Percentiles rank a stretch among this genome's conserved stretches.
Evolutionary conservation across 64 coral and sea anemone species (phyloP).

Genomic region (Pocillopora verrucosa): DNA sequence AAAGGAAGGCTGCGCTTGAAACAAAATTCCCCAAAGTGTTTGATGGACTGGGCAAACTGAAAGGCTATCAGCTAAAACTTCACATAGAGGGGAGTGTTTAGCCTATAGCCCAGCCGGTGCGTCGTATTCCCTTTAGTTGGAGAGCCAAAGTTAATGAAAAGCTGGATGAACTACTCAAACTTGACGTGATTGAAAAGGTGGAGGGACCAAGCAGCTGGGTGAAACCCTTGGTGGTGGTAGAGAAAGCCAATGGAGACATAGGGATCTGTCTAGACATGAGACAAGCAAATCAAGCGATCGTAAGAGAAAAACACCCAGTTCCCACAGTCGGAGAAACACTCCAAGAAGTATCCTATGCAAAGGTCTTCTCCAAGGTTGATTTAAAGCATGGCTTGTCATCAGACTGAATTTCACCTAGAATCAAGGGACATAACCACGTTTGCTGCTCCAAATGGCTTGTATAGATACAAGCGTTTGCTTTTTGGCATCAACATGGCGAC

Average conservation of each 20-base stretch:
- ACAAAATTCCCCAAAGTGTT: conserved; percentile 4
- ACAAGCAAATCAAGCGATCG: not conserved
- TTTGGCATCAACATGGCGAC: conserved; percentile 34
- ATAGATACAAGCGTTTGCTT: conserved; percentile 19
- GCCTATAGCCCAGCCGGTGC: not conserved
- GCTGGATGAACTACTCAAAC: not conserved
- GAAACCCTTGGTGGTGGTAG: not conserved
- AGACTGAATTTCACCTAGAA: no score
- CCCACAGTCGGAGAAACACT: conserved; percentile 9
- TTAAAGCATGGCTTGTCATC: no score
- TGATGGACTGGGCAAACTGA: not conserved
- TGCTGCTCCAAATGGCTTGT: conserved; percentile 24
- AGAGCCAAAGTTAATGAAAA: not conserved
- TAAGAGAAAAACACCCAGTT: conserved; percentile 23
- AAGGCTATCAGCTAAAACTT: conserved; percentile 6
- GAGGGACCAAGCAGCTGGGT: not conserved
- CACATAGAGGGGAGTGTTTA: not conserved
- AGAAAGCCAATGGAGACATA: conserved; percentile 10
- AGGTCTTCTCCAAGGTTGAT: no score
- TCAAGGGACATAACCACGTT: not conserved
- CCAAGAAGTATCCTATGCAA: no score
- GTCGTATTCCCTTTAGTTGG: not conserved
- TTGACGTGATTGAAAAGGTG: conserved; percentile 3
- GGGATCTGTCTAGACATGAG: not conserved
- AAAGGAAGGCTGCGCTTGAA: not conserved